phyloP scores from a whole-genome alignment of 2,113 vertebrate genomes.

The Typhlomys cinereus region DNA sequence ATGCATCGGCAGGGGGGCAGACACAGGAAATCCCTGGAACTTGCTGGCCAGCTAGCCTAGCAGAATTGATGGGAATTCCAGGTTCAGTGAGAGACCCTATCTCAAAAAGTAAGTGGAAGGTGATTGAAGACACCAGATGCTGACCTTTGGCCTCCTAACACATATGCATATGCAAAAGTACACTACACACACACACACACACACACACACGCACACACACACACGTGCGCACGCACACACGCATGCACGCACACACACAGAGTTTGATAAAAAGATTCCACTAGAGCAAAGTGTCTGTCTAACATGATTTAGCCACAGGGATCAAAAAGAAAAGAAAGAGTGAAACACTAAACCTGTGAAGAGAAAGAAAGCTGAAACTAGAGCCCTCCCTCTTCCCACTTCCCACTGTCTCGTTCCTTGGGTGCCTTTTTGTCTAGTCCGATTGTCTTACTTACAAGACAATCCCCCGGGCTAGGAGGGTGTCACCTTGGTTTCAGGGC shows the following conservation, averaged over 20 bases:
- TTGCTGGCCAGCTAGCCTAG: too few relatives aligned
- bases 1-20: too few relatives aligned
- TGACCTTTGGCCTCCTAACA: neutral
- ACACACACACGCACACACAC: neutral
- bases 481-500: neutral
- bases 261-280: neutral
- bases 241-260: neutral
- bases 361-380: conserved; percentile 58
- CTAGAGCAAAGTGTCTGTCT: neutral
- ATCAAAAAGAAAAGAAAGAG: conserved; percentile 14
- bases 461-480: neutral
- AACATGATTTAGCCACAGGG: neutral
- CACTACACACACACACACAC: neutral
- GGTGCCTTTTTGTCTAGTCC: conserved; percentile 28
- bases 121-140: neutral
- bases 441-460: neutral
- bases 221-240: neutral
- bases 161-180: too few relatives aligned
- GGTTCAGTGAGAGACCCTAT: neutral
- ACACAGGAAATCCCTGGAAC: neutral
- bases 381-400: neutral
- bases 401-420: neutral
- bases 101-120: neutral
- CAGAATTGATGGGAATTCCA: neutral
- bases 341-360: conserved; percentile 56